Base-by-base conservation (phyloP, 2,797 vertebrate genomes). In the Pteropus rufus region DNA sequence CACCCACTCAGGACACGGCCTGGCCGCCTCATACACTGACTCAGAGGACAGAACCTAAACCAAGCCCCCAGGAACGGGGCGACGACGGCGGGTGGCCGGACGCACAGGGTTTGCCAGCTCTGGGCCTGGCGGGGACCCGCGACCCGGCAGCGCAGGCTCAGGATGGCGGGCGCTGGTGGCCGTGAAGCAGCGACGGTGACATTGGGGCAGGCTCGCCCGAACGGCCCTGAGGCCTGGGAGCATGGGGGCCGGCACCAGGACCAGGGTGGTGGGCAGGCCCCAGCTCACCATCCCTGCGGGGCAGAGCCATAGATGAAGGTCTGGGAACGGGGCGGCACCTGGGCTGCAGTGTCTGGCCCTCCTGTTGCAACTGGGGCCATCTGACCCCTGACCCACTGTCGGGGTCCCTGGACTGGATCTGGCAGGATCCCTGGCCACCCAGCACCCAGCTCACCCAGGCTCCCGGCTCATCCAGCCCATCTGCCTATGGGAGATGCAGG, bases 321-420 rank as follows among this genome's bases (percentile, higher is more conserved):
- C 46, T 39, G 69, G 46, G 49, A 89, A 73, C 67, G 94, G 92
- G 96, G 95, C 23, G 6, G 96, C 90, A 21, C 49, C 52, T 87
- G 85, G 41, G 91, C 54, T 87, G 95, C 46, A 0, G 87, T 0
- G 0, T 75, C 54, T 62, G 29, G 52, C 10, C 31, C 60, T 91
- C 87, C 96, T 52, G 56, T 54, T 64, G 60, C 67, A 1, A 1
- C 11, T 49, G 44, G 29, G 72, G 58, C 64, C 31, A 15, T 7
- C 7, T 44, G 87, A 67, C 18, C 69, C 75, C 41, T 0, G 39
- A 75, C 15, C n/a, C 10, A 0, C 34, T 5, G 6, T 19, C 6
- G 29, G 31, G 31, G 16, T 26, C 64, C 16, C 31, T 31, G n/a
- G 18, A 10, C 41, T 14, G 44, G 23, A 62, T 34, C 23, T 31